Conservation (phyloP, 2,797 vertebrate species). For the Heteromormyrus szaboi region DNA sequence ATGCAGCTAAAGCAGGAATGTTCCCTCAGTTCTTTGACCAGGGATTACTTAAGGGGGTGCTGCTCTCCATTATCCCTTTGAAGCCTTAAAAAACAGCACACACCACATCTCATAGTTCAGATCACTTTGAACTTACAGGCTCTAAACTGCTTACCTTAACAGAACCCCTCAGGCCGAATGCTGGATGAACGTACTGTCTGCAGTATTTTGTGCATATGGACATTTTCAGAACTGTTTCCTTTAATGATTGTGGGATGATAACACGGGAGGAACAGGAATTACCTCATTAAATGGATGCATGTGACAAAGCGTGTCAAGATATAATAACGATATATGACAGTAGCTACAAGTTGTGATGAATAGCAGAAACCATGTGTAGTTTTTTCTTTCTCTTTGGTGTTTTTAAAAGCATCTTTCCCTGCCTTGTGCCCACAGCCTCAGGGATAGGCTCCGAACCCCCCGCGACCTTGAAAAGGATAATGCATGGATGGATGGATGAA, state of each 20-base stretch:
- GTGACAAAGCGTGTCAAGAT: background rate
- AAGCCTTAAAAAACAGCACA: background rate
- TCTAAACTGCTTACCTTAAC: constrained; percentile 25
- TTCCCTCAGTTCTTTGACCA: constrained; percentile 1
- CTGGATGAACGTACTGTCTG: constrained; percentile 9
- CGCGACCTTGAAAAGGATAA: background rate
- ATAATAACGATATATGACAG: background rate
- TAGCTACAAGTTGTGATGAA: background rate
- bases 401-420: background rate
- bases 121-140: constrained; percentile 42
- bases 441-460: background rate
- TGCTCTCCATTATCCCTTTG: background rate
- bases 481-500: background rate
- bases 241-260: background rate
- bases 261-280: background rate
- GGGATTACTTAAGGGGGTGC: background rate
- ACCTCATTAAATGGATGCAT: background rate
- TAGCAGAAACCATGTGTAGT: background rate
- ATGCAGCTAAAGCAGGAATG: background rate
- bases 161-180: background rate
- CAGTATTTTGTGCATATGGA: background rate
- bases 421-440: background rate
- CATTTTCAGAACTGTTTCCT: background rate
- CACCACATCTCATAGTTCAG: constrained; percentile 33
- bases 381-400: background rate